Evolutionary conservation across 2,888 invertebrate species (phyloP).

Genomic region (Crioceris asparagi): DNA sequence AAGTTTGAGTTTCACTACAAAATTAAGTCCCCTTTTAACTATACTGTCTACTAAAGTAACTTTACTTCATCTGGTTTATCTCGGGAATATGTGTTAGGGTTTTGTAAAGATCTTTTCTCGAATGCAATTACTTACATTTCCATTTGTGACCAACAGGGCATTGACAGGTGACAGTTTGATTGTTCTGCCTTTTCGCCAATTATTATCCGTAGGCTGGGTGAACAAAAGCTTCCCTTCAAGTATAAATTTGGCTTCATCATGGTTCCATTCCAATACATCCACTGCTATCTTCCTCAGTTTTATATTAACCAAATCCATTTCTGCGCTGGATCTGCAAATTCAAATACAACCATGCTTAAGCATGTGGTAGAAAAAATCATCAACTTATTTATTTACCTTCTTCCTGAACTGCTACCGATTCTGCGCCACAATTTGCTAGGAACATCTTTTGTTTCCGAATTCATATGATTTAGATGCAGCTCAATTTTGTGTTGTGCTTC

Average conservation of each 20-base stretch:
- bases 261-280: conserved; percentile 88
- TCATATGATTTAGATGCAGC: conserved; percentile 86
- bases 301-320: conserved; percentile 82
- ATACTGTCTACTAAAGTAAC: too few species aligned
- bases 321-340: conserved; percentile 71
- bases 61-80: too few species aligned
- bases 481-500: conserved; percentile 89
- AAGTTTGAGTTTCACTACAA: too few species aligned
- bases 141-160: conserved; percentile 82
- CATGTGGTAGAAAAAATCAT: too few species aligned
- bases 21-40: too few species aligned
- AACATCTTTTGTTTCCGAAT: conserved; percentile 83
- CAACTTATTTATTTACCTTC: too few species aligned
- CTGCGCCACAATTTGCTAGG: conserved; percentile 85
- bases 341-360: too few species aligned
- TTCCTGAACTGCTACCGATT: conserved; percentile 57
- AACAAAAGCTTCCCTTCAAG: conserved; percentile 81
- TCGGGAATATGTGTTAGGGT: neutral
- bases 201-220: conserved; percentile 83
- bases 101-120: too few species aligned
- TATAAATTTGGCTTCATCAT: conserved; percentile 83
- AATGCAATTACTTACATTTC: conserved; percentile 56
- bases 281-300: conserved; percentile 87
- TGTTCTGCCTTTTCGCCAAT: conserved; percentile 81
- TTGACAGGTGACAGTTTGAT: conserved; percentile 81